phyloP scores from a whole-genome alignment of 2,797 vertebrate species.

The Galagoides demidoff region DNA sequence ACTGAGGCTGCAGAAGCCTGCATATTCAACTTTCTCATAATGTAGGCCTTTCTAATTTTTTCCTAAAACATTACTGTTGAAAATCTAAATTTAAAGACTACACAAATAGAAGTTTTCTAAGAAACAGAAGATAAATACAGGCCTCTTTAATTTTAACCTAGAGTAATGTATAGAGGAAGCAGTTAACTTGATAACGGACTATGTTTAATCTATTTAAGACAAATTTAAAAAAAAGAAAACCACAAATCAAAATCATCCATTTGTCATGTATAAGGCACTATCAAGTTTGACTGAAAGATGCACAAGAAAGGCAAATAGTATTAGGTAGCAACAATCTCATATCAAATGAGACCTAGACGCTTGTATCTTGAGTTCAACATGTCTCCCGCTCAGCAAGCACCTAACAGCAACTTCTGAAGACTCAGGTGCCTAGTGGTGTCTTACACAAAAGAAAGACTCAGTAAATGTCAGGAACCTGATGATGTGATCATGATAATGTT shows the following conservation, averaged over 20 bases:
- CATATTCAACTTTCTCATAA: background rate
- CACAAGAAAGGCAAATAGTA: background rate
- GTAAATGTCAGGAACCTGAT: background rate
- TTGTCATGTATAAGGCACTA: background rate
- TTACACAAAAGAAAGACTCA: background rate
- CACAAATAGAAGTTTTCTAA: background rate
- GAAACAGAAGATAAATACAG: background rate
- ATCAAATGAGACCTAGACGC: background rate
- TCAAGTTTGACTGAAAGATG: background rate
- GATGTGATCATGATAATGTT: background rate
- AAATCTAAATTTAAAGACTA: background rate
- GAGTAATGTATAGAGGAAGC: background rate
- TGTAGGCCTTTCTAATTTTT: background rate
- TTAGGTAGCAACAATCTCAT: background rate
- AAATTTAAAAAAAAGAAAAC: background rate
- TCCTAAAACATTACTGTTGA: background rate
- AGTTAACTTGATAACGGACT: background rate
- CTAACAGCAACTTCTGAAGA: background rate
- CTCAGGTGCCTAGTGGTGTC: background rate
- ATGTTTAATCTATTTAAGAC: background rate
- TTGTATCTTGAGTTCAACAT: background rate
- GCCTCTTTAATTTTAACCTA: background rate
- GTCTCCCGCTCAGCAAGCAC: background rate
- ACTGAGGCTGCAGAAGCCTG: slow-evolving; percentile 15
- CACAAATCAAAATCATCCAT: background rate